Percentiles rank a stretch among this genome's conserved stretches.
phyloP scores from a whole-genome alignment of 2,888 invertebrate genomes.

The Timandra comae region DNA sequence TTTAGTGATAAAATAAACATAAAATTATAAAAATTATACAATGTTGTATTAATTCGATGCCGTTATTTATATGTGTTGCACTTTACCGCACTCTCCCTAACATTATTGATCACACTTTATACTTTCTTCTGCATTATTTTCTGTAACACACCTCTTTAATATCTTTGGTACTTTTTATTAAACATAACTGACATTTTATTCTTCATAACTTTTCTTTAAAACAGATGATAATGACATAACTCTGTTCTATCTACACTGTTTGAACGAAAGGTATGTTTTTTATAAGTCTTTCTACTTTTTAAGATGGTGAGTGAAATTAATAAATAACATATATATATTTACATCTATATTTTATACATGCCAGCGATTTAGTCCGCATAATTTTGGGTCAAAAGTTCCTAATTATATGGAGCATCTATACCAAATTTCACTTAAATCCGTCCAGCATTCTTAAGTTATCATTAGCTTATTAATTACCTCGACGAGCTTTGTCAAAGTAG shows the following conservation, averaged over 20 bases:
- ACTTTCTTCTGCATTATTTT: constrained; percentile 29
- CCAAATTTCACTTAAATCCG: too few relatives aligned
- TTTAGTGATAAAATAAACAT: constrained; percentile 76
- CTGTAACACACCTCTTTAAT: constrained; percentile 53
- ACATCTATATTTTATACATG: too few relatives aligned
- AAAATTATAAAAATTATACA: constrained; percentile 53
- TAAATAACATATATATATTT: too few relatives aligned
- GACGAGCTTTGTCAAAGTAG: too few relatives aligned
- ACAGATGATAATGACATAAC: constrained; percentile 29
- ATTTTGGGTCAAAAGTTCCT: too few relatives aligned
- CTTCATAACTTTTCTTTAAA: background rate
- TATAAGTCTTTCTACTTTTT: too few relatives aligned
- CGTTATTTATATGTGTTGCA: constrained; percentile 39
- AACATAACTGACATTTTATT: constrained; percentile 6
- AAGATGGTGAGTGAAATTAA: too few relatives aligned
- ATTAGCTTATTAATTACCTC: too few relatives aligned
- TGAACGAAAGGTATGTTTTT: too few relatives aligned
- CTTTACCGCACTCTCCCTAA: constrained; percentile 54
- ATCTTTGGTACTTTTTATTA: constrained; percentile 43
- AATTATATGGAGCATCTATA: too few relatives aligned
- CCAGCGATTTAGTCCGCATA: too few relatives aligned
- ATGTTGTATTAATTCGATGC: constrained; percentile 47
- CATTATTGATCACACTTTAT: constrained; percentile 38
- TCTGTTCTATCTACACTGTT: constrained; percentile 50
- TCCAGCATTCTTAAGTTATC: too few relatives aligned